Conservation (phyloP, 1,140 invertebrate genomes). For the Drosophila funebris region DNA sequence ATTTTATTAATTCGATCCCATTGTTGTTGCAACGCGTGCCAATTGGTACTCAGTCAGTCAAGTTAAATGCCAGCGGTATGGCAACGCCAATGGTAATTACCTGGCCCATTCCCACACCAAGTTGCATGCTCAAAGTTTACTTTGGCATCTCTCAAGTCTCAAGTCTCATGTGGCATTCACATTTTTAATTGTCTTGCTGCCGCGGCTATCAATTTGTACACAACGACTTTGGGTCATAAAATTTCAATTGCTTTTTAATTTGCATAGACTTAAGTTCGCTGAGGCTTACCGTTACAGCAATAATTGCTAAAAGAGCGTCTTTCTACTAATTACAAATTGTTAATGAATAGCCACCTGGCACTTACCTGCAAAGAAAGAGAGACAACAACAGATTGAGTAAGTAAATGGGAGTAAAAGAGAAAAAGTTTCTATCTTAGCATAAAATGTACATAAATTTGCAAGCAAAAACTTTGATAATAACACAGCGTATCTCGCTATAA, state of each 20-base stretch:
- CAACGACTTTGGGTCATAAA: conserved; percentile 65
- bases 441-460: conserved; percentile 43
- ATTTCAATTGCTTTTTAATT: conserved; percentile 80
- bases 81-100: conserved; percentile 39
- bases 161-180: conserved; percentile 68
- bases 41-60: conserved; percentile 32
- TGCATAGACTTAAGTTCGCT: conserved; percentile 63
- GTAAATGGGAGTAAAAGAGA: neutral
- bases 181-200: conserved; percentile 63
- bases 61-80: neutral
- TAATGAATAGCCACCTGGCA: conserved; percentile 63
- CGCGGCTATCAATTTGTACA: conserved; percentile 61
- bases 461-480: conserved; percentile 37
- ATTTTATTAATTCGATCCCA: conserved; percentile 56
- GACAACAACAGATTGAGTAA: neutral
- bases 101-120: conserved; percentile 19
- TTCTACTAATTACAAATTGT: conserved; percentile 68
- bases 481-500: neutral
- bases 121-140: conserved; percentile 11
- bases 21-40: conserved; percentile 34
- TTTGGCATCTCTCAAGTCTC: conserved; percentile 22
- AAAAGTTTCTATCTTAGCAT: conserved; percentile 31
- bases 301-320: conserved; percentile 33
- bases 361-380: conserved; percentile 58
- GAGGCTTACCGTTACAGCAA: conserved; percentile 43